These are phyloP conservation scores for Drosophila kanapiae DNA, from an alignment of 1,140 invertebrate genomes.

Conservation along the genomic window DNA sequence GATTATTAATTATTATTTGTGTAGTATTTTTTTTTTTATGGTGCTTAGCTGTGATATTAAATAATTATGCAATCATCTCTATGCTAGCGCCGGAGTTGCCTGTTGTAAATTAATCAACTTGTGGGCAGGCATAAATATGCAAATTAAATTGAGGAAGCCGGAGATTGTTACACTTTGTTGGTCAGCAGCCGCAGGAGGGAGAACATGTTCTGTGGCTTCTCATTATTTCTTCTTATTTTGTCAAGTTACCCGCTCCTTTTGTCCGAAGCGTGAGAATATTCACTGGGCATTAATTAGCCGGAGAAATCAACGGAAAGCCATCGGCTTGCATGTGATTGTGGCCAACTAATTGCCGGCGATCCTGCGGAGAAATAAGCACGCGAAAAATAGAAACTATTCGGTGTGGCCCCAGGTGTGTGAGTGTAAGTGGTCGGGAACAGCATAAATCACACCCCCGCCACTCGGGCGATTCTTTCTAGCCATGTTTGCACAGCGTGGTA, in stretches of 20 bases:
- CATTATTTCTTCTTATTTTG: not conserved
- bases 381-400: conserved; percentile 35
- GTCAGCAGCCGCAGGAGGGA: conserved; percentile 12
- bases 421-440: conserved; percentile 42
- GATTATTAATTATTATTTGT: conserved; percentile 1
- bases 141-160: conserved; percentile 75
- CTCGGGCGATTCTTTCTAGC: not conserved
- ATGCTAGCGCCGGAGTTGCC: conserved; percentile 22
- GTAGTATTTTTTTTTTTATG: not conserved
- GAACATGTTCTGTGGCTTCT: conserved; percentile 55
- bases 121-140: conserved; percentile 60
- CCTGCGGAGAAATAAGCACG: conserved; percentile 58
- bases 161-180: conserved; percentile 63
- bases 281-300: conserved; percentile 77
- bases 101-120: conserved; percentile 64
- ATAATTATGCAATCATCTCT: conserved; percentile 57
- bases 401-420: conserved; percentile 18
- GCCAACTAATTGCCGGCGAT: conserved; percentile 71
- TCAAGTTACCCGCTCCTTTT: not conserved
- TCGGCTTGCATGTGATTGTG: conserved; percentile 57
- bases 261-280: conserved; percentile 78
- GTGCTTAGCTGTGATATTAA: conserved; percentile 13
- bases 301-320: conserved; percentile 65
- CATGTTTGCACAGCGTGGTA: conserved; percentile 51
- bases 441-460: conserved; percentile 62